Evolutionary conservation across 2,888 invertebrate species (phyloP).

Genomic region (Artemia sp.): DNA sequence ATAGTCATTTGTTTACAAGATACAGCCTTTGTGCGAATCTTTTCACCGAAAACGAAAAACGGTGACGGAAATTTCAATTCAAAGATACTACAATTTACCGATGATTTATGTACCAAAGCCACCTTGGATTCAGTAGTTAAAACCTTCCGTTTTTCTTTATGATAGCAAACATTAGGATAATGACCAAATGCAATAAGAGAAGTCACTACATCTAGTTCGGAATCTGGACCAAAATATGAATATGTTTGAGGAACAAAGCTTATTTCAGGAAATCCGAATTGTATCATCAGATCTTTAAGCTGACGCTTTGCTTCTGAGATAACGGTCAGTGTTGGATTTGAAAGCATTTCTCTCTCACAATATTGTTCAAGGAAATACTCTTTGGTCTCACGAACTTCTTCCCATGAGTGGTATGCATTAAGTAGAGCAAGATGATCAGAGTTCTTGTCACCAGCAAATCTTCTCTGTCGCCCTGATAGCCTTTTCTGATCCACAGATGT

Average conservation of each 20-base stretch:
- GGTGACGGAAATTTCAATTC: conserved; percentile 77
- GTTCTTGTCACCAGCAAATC: conserved; percentile 63
- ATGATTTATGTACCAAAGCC: conserved; percentile 88
- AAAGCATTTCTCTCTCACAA: conserved; percentile 80
- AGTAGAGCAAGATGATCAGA: conserved; percentile 93
- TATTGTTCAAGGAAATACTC: conserved; percentile 52
- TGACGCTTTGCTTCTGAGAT: conserved; percentile 71
- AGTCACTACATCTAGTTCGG: conserved; percentile 60
- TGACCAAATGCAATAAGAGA: conserved; percentile 74
- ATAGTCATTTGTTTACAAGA: conserved; percentile 92
- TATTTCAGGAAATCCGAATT: conserved; percentile 77
- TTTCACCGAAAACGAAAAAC: conserved; percentile 94
- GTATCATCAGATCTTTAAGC: conserved; percentile 46
- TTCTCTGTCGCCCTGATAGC: conserved; percentile 64
- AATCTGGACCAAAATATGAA: conserved; percentile 52
- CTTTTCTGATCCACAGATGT: conserved; percentile 47
- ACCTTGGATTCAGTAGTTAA: conserved; percentile 85
- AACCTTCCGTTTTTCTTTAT: conserved; percentile 88
- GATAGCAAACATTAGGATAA: conserved; percentile 90
- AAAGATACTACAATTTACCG: conserved; percentile 65
- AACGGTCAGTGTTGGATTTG: conserved; percentile 69
- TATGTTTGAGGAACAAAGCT: conserved; percentile 44
- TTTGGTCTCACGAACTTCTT: conserved; percentile 36
- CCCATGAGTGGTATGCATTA: conserved; percentile 62
- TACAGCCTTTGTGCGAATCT: conserved; percentile 85